phyloP scores from a whole-genome alignment of 2,797 vertebrate species.

The Benthosema pterotum region DNA sequence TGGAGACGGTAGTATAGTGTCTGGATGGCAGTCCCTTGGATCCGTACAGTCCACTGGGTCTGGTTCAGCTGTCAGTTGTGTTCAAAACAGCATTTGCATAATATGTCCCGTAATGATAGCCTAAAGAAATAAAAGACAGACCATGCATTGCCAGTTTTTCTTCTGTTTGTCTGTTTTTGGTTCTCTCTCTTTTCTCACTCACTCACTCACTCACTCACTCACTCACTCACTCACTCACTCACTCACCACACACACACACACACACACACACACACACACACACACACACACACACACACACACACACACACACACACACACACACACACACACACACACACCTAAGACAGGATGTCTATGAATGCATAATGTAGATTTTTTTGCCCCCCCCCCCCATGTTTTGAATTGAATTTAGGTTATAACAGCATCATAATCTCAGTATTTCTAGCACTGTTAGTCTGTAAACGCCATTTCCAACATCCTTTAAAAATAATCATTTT shows the following conservation, averaged over 20 bases:
- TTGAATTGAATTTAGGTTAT: no score
- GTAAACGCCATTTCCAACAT: no score
- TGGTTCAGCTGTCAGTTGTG: conserved; percentile 15
- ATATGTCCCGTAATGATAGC: conserved; percentile 37
- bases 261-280: conserved; percentile 34
- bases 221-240: conserved; percentile 38
- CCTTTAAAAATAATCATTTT: no score
- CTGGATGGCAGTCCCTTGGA: conserved; percentile 11
- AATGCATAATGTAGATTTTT: neutral
- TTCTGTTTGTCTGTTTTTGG: conserved; percentile 39
- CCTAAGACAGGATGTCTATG: conserved; percentile 2
- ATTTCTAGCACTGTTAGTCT: no score
- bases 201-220: conserved; percentile 21
- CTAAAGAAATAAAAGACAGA: conserved; percentile 51
- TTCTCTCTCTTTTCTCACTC: conserved; percentile 44
- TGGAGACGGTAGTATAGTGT: conserved; percentile 29
- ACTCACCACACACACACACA: conserved; percentile 41
- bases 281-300: conserved; percentile 41
- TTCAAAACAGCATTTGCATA: conserved; percentile 33
- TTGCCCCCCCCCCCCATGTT: no score
- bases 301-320: conserved; percentile 13
- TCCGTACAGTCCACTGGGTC: conserved; percentile 28
- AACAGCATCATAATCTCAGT: no score
- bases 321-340: conserved; percentile 13
- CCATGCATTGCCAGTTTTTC: conserved; percentile 43